Percentiles rank a stretch among this genome's conserved stretches.
phyloP scores from a whole-genome alignment of 1,140 invertebrate genomes.

The Magallana gigas region DNA sequence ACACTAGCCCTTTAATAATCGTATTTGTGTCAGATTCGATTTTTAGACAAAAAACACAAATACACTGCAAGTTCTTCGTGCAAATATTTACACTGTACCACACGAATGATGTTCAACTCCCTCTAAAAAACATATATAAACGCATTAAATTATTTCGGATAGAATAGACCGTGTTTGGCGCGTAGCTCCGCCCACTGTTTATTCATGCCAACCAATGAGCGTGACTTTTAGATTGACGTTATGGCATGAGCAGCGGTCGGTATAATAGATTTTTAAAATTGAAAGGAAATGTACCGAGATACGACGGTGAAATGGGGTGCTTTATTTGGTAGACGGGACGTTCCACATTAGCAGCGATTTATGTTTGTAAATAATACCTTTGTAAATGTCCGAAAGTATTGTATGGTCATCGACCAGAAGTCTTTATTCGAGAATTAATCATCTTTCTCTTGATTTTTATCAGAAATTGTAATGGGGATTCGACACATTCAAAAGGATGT shows the following conservation, averaged over 20 bases:
- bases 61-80: background rate
- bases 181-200: constrained; percentile 13
- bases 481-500: constrained; percentile 5
- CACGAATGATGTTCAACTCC: constrained; percentile 10
- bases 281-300: constrained; percentile 28
- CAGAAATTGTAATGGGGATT: constrained; percentile 16
- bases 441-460: constrained; percentile 24
- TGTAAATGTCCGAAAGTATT: constrained; percentile 1
- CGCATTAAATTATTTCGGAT: constrained; percentile 5
- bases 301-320: constrained; percentile 9
- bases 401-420: background rate
- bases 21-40: background rate
- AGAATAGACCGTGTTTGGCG: background rate
- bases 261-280: constrained; percentile 32
- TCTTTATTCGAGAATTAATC: constrained; percentile 24
- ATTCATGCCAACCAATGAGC: constrained; percentile 34
- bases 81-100: constrained; percentile 21
- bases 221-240: constrained; percentile 26
- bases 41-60: constrained; percentile 24
- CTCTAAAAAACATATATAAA: constrained; percentile 8
- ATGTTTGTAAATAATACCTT: constrained; percentile 31
- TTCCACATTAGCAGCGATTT: constrained; percentile 21
- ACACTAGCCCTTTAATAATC: constrained; percentile 41
- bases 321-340: constrained; percentile 2
- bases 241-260: constrained; percentile 6